Base-by-base conservation (phyloP, 30 jellyfish, hydroid and myxozoan species). In the Morbakka virulenta region DNA sequence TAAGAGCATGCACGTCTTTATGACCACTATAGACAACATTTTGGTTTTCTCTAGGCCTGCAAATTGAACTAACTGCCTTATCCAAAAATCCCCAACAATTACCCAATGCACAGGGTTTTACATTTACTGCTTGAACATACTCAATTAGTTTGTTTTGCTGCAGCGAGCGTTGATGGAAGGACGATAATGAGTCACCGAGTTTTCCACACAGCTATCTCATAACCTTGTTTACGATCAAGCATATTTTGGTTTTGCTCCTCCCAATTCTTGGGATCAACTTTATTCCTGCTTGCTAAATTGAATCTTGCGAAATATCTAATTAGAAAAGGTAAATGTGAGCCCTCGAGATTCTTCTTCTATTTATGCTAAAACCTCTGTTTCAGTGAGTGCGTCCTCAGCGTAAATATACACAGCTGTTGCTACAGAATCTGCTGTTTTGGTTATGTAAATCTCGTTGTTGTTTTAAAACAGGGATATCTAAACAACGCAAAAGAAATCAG, bases 181-280 rank as follows among this genome's bases (percentile, higher is more conserved):
- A 67, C 0, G 62, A 11, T 69, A 85, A 70, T 12, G 67, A 81
- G 23, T 67, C 53, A 14, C 33, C 80, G 35, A 26, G 77, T 53
- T 11, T 22, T 12, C n/a, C 74, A 32, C 74, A 9, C 13, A 87
- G 47, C 32, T 69, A 31, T 9, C 81, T 31, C 79, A 87, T 35
- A 22, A 80, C 90, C 21, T 27, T 36, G 77, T 80, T 72, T 30
- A 64, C 68, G n/a, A 87, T 87, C 26, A 87, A 74, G 66, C 94
- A 87, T 14, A 79, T 50, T 61, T n/a, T 85, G 22, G 85, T 49
- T 50, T 73, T 49, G 4, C 64, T n/a, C 28, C 86, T 1, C 27
- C 95, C 95, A 84, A 75, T 74, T 32, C 89, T 48, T 23, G 89
- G 86, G n/a, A 84, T 63, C 3, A 84, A 32, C 29, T 75, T n/a